These are phyloP conservation scores for Epinephelus cyanopodus DNA, from an alignment of 2,113 vertebrate genomes.

Conservation along the genomic window DNA sequence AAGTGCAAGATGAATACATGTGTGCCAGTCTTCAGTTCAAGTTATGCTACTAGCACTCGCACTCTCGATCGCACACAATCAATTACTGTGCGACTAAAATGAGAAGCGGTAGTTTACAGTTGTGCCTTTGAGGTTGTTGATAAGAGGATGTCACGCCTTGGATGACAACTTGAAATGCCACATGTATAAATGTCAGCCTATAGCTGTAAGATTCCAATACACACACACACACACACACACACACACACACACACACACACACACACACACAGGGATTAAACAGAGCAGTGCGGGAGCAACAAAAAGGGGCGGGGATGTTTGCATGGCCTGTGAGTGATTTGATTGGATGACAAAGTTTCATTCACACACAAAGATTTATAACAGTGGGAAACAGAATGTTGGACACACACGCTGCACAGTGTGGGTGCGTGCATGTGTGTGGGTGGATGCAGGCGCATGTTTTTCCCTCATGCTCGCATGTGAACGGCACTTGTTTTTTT, in stretches of 20 bases:
- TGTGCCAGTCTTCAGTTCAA: neutral
- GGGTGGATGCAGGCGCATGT: slow-evolving; percentile 52
- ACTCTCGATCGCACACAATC: neutral
- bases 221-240: neutral
- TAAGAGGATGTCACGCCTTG: slow-evolving; percentile 23
- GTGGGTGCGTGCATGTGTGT: slow-evolving; percentile 34
- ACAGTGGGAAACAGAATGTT: slow-evolving; percentile 69
- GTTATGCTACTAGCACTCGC: neutral
- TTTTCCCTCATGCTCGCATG: slow-evolving; percentile 38
- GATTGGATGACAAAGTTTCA: slow-evolving; percentile 75
- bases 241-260: neutral
- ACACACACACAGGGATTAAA: slow-evolving; percentile 26
- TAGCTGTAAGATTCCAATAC: slow-evolving; percentile 6
- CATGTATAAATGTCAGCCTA: slow-evolving; percentile 17
- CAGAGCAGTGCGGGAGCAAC: slow-evolving; percentile 29
- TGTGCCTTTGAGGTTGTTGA: slow-evolving; percentile 13
- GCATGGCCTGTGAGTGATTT: slow-evolving; percentile 43
- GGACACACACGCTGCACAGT: slow-evolving; percentile 44
- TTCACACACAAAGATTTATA: slow-evolving; percentile 78
- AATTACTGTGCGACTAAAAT: slow-evolving; percentile 10
- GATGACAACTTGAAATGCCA: slow-evolving; percentile 23
- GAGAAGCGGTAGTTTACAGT: neutral
- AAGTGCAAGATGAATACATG: neutral
- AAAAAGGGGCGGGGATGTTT: slow-evolving; percentile 58
- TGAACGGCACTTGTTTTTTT: slow-evolving; percentile 20